phyloP scores from a whole-genome alignment of 2,888 invertebrate species.

The Andrena bucephala region DNA sequence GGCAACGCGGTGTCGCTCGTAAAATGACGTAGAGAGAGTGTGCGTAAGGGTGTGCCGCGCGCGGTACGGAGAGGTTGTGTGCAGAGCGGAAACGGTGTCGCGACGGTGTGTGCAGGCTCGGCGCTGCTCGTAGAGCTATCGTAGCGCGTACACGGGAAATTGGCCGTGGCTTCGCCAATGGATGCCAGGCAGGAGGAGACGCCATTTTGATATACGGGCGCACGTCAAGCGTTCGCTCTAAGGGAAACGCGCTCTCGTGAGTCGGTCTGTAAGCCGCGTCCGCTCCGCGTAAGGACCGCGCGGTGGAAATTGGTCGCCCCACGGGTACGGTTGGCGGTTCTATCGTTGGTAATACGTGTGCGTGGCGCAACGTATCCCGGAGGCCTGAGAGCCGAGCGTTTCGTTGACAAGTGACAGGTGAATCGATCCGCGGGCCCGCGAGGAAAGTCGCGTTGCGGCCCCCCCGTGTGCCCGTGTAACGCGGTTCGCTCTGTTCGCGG shows the following conservation, averaged over 20 bases:
- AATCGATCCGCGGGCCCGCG: constrained; percentile 78
- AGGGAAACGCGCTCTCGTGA: constrained; percentile 70
- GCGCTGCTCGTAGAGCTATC: constrained; percentile 65
- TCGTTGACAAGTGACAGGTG: constrained; percentile 82
- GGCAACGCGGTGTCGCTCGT: constrained; percentile 63
- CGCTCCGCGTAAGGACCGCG: constrained; percentile 66
- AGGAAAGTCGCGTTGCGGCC: constrained; percentile 68
- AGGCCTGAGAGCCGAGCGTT: constrained; percentile 52
- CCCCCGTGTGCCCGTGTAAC: constrained; percentile 55
- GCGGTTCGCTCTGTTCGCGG: constrained; percentile 50
- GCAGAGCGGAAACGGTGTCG: constrained; percentile 63
- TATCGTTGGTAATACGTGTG: constrained; percentile 66
- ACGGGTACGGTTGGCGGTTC: constrained; percentile 51
- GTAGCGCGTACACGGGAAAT: constrained; percentile 74
- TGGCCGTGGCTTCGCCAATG: constrained; percentile 79
- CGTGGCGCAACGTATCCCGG: constrained; percentile 67
- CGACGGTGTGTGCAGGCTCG: constrained; percentile 62
- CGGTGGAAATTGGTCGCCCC: constrained; percentile 58
- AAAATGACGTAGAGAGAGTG: constrained; percentile 72
- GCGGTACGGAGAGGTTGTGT: constrained; percentile 60
- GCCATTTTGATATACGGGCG: constrained; percentile 84
- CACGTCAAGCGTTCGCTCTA: constrained; percentile 80
- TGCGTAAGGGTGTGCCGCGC: constrained; percentile 67
- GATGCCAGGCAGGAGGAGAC: constrained; percentile 81
- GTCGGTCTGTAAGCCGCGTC: constrained; percentile 52